phyloP scores from a whole-genome alignment of 2,113 vertebrate species.

The Psophia crepitans region DNA sequence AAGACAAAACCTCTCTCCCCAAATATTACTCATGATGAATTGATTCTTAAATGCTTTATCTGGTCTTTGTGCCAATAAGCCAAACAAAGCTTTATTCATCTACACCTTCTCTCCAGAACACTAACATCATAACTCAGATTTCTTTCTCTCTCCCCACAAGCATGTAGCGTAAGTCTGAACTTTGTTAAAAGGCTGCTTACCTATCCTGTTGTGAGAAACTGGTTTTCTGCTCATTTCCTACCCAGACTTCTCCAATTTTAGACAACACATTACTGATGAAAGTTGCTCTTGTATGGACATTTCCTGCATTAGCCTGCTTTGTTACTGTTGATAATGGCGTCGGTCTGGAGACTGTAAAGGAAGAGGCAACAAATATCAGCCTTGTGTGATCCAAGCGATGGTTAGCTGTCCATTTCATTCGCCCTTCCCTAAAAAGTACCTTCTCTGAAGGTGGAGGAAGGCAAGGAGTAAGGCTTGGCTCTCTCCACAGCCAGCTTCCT shows the following conservation, averaged over 20 bases:
- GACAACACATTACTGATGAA: slow-evolving; percentile 88
- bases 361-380: neutral
- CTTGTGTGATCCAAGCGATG: neutral
- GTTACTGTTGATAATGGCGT: slow-evolving; percentile 88
- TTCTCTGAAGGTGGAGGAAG: slow-evolving; percentile 79
- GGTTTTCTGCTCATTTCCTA: slow-evolving; percentile 70
- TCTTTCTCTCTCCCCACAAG: neutral
- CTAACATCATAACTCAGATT: rapidly evolving
- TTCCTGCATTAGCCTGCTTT: slow-evolving; percentile 77
- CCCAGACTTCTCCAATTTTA: slow-evolving; percentile 90
- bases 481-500: slow-evolving; percentile 87
- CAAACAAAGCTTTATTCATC: neutral
- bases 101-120: neutral
- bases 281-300: slow-evolving; percentile 84
- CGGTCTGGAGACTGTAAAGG: slow-evolving; percentile 81
- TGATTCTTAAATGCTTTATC: neutral
- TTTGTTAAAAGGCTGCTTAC: slow-evolving; percentile 59
- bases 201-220: slow-evolving; percentile 63
- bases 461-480: slow-evolving; percentile 84
- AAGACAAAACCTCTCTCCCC: neutral
- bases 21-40: rapidly evolving
- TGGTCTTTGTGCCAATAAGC: rapidly evolving
- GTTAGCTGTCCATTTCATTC: neutral
- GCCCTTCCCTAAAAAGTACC: slow-evolving; percentile 69
- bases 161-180: rapidly evolving